Base-by-base conservation (phyloP, 2,797 vertebrate genomes). In the Diplodus puntazzo region DNA sequence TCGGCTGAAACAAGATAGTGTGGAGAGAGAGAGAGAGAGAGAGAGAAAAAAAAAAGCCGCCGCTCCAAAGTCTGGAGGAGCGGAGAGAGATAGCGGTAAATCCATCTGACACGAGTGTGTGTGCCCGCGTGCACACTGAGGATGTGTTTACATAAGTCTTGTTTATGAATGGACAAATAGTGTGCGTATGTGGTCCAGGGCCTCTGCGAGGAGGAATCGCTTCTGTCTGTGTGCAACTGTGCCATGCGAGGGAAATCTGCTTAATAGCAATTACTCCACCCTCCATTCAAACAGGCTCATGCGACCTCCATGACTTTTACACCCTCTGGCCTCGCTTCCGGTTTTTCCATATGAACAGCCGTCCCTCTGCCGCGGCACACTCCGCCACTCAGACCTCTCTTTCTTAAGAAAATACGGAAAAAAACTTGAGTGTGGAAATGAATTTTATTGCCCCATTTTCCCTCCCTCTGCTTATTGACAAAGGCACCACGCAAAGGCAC, bases 211-310 rank as follows among this genome's bases (percentile, higher is more conserved):
- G 64, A 73, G 23, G 39, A 65, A 23, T n/a, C 45, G 46, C 46
- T 39, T 39, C 62, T 12, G 55, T 69, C 50, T 75, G 46, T 73
- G 82, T 83, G 78, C 43, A 71, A 69, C 70, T 67, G 74, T 73
- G 82, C 70, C 53, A 39, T 54, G 75, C 87, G 39, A 39, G 8
- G 30, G 39, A 39, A 39, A 39, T 39, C 39, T 73, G 80, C 88
- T 91, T 92, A 88, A 90, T 85, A 79, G 89, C 89, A 92, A 94
- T 94, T 91, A 90, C 87, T 73, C 92, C 93, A 77, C 91, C 93
- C 88, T 90, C 89, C 87, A 92, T 94, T 92, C 88, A 90, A 39
- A 60, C 53, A 13, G 87, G 72, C 94, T 92, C 93, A 92, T 90
- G 91, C 87, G 87, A 65, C 80, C 80, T 65, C 87, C 86, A 86